These are phyloP conservation scores for Trichonephila clavipes DNA, from an alignment of 1,140 invertebrate species.

Conservation along the genomic window DNA sequence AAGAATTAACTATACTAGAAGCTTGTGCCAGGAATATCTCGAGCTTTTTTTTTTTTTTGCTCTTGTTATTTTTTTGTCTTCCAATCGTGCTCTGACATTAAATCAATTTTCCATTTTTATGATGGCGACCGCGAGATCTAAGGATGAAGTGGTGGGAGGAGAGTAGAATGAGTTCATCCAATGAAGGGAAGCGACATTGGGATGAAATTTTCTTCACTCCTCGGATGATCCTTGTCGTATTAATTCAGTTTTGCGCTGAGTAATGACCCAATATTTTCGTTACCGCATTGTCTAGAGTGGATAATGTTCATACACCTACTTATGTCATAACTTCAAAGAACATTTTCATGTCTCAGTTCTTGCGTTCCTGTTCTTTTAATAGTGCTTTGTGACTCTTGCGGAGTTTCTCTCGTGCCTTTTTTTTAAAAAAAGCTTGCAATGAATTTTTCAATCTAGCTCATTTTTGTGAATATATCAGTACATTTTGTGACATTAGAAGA, in stretches of 20 bases:
- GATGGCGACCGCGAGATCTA: constrained; percentile 37
- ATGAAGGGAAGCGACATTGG: neutral
- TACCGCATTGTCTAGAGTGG: neutral
- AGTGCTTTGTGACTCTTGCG: too few relatives aligned
- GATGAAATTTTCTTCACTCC: neutral
- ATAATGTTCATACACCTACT: constrained; percentile 1
- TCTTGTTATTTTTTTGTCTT: constrained; percentile 19
- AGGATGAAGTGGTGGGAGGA: neutral
- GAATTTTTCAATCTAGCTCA: too few relatives aligned
- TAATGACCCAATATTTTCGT: neutral
- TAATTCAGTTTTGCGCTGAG: constrained; percentile 16
- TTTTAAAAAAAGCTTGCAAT: too few relatives aligned
- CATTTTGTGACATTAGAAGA: too few relatives aligned
- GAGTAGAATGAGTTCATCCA: neutral
- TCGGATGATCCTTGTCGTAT: neutral
- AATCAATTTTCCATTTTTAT: constrained; percentile 56
- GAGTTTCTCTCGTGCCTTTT: too few relatives aligned
- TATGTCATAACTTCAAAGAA: neutral
- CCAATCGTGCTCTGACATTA: constrained; percentile 48
- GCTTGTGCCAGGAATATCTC: constrained; percentile 29
- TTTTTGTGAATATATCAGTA: too few relatives aligned
- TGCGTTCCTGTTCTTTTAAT: too few relatives aligned
- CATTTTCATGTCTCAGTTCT: too few relatives aligned
- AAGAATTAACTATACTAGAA: neutral
- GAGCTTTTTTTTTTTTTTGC: constrained; percentile 1